phyloP scores from a whole-genome alignment of 2,888 invertebrate species.

The Nematopogon swammerdamellus region DNA sequence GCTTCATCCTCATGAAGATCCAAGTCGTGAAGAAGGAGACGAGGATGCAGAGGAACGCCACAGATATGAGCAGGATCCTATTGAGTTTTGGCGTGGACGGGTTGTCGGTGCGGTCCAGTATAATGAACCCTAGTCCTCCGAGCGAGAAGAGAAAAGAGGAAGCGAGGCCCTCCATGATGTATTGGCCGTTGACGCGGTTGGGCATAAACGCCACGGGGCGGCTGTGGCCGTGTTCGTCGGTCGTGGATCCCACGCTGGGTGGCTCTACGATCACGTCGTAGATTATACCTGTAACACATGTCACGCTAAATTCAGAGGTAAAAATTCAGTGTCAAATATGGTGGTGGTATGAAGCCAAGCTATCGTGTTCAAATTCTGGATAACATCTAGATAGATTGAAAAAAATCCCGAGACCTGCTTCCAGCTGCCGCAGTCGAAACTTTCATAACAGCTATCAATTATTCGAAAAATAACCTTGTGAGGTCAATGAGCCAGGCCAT shows the following conservation, averaged over 20 bases:
- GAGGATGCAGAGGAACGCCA: slow-evolving; percentile 89
- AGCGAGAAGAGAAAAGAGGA: slow-evolving; percentile 96
- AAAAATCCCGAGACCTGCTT: too few species aligned
- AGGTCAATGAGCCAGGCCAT: too few species aligned
- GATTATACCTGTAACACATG: slow-evolving; percentile 77
- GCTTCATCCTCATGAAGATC: slow-evolving; percentile 98
- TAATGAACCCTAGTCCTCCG: slow-evolving; percentile 94
- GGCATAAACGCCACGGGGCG: slow-evolving; percentile 98
- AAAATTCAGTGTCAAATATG: too few species aligned
- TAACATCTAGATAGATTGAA: too few species aligned
- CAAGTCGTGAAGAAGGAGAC: slow-evolving; percentile 95
- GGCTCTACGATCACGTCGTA: slow-evolving; percentile 99
- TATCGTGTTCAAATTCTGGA: too few species aligned
- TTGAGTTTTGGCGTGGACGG: slow-evolving; percentile 88
- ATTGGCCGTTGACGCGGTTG: slow-evolving; percentile 97
- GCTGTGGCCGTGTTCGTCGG: slow-evolving; percentile 96
- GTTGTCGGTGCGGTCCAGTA: slow-evolving; percentile 92
- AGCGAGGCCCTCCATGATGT: slow-evolving; percentile 98
- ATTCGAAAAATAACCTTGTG: too few species aligned
- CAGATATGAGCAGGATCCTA: slow-evolving; percentile 81
- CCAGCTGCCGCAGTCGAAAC: too few species aligned
- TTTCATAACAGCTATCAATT: too few species aligned
- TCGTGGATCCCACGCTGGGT: slow-evolving; percentile 95
- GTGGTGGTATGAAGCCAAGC: too few species aligned
- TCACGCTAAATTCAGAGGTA: slow-evolving; percentile 3